Percentiles rank a stretch among this genome's conserved stretches.
Evolutionary conservation across 2,113 vertebrate genomes (phyloP).

Genomic region (Danionella cerebrum): DNA sequence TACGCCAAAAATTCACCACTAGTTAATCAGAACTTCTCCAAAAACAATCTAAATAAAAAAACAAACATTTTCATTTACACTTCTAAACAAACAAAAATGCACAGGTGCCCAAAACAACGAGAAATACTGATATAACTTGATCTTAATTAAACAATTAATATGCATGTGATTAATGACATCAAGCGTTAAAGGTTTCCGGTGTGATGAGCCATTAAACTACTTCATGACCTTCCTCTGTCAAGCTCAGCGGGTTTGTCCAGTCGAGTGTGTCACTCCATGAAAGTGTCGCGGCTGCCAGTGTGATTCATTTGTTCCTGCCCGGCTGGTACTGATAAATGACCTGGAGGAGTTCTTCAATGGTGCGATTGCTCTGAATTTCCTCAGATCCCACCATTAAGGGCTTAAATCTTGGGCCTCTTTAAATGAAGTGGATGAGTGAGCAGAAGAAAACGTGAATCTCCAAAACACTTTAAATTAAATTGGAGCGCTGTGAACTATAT

Average conservation of each 20-base stretch:
- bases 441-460: not conserved
- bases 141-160: not conserved
- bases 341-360: not conserved
- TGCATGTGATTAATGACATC: conserved; percentile 6
- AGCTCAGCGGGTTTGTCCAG: not conserved
- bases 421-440: not conserved
- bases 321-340: not conserved
- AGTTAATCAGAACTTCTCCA: no score
- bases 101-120: no score
- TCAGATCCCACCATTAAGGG: not conserved
- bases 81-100: not conserved
- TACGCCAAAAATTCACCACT: no score
- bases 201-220: not conserved
- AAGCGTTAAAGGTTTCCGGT: not conserved
- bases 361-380: not conserved
- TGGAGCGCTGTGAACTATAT: not conserved
- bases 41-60: no score
- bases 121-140: not conserved
- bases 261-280: not conserved
- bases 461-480: not conserved
- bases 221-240: not conserved
- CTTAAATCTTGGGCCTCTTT: not conserved
- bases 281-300: not conserved
- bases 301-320: not conserved
- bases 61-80: no score